phyloP scores from a whole-genome alignment of 2,888 invertebrate genomes.

The Glaucopsyche alexis region DNA sequence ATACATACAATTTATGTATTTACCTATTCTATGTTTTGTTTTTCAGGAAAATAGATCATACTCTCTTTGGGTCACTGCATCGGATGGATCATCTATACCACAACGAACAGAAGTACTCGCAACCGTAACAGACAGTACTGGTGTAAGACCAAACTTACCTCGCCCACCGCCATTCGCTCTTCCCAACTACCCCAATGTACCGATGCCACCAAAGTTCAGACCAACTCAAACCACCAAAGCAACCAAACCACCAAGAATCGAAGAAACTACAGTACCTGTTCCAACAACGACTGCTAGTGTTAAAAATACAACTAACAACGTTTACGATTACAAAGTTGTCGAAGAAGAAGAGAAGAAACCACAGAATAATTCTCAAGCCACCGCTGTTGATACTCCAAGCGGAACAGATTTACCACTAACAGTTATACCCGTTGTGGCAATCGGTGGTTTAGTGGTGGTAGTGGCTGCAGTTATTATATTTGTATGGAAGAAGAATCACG shows the following conservation, averaged over 20 bases:
- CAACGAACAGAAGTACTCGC: conserved; percentile 68
- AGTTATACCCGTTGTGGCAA: conserved; percentile 85
- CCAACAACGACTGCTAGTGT: conserved; percentile 49
- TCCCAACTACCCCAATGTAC: conserved; percentile 46
- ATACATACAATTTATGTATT: not conserved
- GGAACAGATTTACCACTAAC: conserved; percentile 79
- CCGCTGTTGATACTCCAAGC: conserved; percentile 63
- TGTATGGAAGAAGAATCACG: conserved; percentile 84
- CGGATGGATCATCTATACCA: conserved; percentile 62
- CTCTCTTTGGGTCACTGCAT: conserved; percentile 69
- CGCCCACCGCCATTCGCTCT: conserved; percentile 55
- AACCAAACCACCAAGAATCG: conserved; percentile 47
- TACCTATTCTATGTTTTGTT: not conserved
- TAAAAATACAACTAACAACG: conserved; percentile 51
- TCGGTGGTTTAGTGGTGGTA: conserved; percentile 84
- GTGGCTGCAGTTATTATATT: conserved; percentile 84
- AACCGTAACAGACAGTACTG: conserved; percentile 59
- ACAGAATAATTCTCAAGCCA: conserved; percentile 48
- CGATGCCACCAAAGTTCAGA: conserved; percentile 49
- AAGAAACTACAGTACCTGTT: conserved; percentile 60
- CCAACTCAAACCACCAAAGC: conserved; percentile 58
- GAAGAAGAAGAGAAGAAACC: conserved; percentile 48
- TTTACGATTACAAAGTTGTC: conserved; percentile 47
- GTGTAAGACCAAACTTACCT: conserved; percentile 52
- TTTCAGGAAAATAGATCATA: conserved; percentile 68